Evolutionary conservation across 92 coral and sea anemone species (phyloP).

Genomic region (Palythoa grandiflora): DNA sequence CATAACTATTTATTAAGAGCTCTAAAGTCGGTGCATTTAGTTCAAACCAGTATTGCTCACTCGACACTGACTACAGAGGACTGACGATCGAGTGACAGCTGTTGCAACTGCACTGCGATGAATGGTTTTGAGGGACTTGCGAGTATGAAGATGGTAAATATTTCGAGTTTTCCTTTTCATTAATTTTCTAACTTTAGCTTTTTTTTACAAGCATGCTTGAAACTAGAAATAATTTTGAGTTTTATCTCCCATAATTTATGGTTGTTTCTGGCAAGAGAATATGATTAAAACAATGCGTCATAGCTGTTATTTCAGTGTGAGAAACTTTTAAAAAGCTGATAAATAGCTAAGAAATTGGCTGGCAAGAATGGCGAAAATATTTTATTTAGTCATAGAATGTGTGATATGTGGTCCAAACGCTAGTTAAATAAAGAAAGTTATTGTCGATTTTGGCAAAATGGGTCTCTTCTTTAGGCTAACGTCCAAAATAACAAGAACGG

Average conservation of each 20-base stretch:
- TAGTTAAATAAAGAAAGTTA: background rate
- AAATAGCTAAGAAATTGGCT: background rate
- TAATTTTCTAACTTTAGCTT: background rate
- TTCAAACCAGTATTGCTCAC: background rate
- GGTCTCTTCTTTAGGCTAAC: constrained; percentile 5
- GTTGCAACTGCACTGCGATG: background rate
- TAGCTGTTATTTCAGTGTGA: background rate
- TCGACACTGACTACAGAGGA: background rate
- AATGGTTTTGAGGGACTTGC: constrained; percentile 23
- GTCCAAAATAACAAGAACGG: background rate
- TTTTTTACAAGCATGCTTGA: background rate
- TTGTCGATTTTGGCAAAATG: constrained; percentile 4
- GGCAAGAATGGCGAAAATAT: background rate
- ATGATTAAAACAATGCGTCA: background rate
- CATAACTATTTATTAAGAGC: constrained; percentile 10
- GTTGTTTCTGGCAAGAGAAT: background rate
- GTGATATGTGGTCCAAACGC: background rate
- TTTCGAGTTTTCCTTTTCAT: background rate
- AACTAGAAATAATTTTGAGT: background rate
- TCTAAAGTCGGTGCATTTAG: background rate
- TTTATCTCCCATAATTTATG: background rate
- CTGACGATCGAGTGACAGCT: constrained; percentile 3
- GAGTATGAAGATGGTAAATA: constrained; percentile 42
- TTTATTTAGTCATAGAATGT: background rate
- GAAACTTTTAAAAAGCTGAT: background rate